Evolutionary conservation across 2,113 vertebrate genomes (phyloP).

Genomic region (Corythoichthys haematopterus): DNA sequence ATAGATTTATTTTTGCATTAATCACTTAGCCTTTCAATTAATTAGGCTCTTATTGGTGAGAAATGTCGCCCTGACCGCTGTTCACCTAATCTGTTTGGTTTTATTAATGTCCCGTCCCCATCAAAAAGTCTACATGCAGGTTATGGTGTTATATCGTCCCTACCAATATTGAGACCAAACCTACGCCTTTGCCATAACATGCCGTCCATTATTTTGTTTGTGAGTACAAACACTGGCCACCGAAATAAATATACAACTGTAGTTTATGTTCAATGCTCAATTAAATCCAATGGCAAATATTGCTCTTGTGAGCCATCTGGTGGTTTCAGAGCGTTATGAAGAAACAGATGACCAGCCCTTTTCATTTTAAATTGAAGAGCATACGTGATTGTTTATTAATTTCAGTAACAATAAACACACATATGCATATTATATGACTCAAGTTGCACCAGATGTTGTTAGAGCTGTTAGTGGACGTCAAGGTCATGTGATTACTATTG

Average conservation of each 20-base stretch:
- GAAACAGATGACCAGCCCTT: background rate
- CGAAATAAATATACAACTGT: background rate
- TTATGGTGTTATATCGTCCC: too few relatives aligned
- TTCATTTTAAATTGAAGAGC: background rate
- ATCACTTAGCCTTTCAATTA: too few relatives aligned
- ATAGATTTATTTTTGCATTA: too few relatives aligned
- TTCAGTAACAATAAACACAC: background rate
- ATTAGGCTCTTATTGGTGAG: too few relatives aligned
- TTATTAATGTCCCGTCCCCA: too few relatives aligned
- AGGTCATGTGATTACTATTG: background rate
- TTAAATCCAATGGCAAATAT: background rate
- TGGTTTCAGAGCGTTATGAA: constrained; percentile 23
- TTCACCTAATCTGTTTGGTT: too few relatives aligned
- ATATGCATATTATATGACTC: background rate
- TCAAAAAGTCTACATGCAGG: too few relatives aligned
- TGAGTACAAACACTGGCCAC: background rate
- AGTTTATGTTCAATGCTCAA: background rate
- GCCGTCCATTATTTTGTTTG: background rate
- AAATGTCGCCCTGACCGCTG: too few relatives aligned
- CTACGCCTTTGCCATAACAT: background rate
- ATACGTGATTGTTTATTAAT: background rate
- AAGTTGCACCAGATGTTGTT: background rate
- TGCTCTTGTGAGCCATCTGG: constrained; percentile 52
- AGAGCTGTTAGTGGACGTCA: background rate
- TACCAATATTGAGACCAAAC: too few relatives aligned